Evolutionary conservation across 2,113 vertebrate species (phyloP).

Genomic region (Bagarius yarrelli): DNA sequence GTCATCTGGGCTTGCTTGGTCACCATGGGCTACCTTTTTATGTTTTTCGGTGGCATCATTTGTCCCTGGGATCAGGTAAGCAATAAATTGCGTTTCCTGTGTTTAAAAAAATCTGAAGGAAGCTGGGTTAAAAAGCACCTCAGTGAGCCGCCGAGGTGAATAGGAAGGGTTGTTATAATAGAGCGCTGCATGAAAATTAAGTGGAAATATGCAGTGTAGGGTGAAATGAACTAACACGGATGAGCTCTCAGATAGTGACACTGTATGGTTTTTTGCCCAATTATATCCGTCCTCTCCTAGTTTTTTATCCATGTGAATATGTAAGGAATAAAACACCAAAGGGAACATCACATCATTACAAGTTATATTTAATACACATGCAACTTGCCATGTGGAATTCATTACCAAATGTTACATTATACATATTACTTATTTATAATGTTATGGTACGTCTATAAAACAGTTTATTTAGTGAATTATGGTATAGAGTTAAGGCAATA

Average conservation of each 20-base stretch:
- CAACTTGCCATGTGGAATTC: too few species aligned
- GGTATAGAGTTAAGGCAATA: not conserved
- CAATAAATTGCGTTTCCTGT: slow-evolving; percentile 16
- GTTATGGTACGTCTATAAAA: not conserved
- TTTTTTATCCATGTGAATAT: not conserved
- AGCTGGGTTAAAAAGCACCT: too few species aligned
- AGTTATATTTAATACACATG: too few species aligned
- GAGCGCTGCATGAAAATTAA: slow-evolving; percentile 10
- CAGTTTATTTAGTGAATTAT: not conserved
- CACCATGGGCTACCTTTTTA: slow-evolving; percentile 96
- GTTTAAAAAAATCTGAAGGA: not conserved
- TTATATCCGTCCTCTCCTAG: slow-evolving; percentile 7
- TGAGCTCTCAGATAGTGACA: not conserved
- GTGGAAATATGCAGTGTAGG: slow-evolving; percentile 11
- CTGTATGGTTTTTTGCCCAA: slow-evolving; percentile 12
- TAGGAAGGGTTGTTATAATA: slow-evolving; percentile 20
- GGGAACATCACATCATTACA: too few species aligned
- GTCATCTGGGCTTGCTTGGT: slow-evolving; percentile 94
- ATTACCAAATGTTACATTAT: not conserved
- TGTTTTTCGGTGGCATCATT: slow-evolving; percentile 93
- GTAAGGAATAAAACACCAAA: too few species aligned
- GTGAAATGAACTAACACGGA: slow-evolving; percentile 16
- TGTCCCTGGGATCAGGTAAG: slow-evolving; percentile 98
- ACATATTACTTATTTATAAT: not conserved
- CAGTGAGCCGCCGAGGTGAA: not conserved